phyloP scores from a whole-genome alignment of 2,888 invertebrate species.

The Caenorhabditis wallacei region DNA sequence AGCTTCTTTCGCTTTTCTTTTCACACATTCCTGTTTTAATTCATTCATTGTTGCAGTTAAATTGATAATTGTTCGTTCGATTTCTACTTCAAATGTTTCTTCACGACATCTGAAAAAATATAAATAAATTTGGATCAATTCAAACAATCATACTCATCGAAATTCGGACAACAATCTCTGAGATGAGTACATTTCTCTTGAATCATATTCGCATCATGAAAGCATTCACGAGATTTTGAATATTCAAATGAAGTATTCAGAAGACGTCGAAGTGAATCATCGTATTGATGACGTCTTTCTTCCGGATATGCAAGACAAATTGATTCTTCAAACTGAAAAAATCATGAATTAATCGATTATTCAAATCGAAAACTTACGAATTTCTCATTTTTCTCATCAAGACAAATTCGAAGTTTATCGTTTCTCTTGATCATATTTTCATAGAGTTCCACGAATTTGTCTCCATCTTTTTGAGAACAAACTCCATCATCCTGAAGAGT shows the following conservation, averaged over 20 bases:
- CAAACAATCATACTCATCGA: conserved; percentile 65
- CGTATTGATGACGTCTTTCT: conserved; percentile 63
- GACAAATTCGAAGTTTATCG: conserved; percentile 69
- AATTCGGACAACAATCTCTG: conserved; percentile 75
- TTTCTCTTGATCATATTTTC: conserved; percentile 73
- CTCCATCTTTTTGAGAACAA: conserved; percentile 70
- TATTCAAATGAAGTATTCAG: conserved; percentile 61
- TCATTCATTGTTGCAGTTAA: conserved; percentile 74
- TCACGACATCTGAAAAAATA: conserved; percentile 73
- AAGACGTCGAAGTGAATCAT: conserved; percentile 66
- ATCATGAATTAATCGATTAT: background rate
- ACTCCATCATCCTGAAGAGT: conserved; percentile 70
- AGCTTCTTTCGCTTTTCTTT: conserved; percentile 69
- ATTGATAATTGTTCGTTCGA: conserved; percentile 72
- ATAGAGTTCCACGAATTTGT: conserved; percentile 69
- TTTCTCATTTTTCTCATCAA: conserved; percentile 69
- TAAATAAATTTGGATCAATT: background rate
- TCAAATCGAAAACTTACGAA: conserved; percentile 63
- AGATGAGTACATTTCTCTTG: conserved; percentile 74
- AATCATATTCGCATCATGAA: conserved; percentile 74
- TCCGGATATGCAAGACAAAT: conserved; percentile 72
- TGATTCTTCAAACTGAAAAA: conserved; percentile 72
- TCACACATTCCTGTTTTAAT: conserved; percentile 72
- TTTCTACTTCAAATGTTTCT: conserved; percentile 69
- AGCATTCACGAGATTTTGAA: conserved; percentile 65